Base-by-base conservation (phyloP, 2,113 vertebrate genomes). In the Festucalex cinctus region DNA sequence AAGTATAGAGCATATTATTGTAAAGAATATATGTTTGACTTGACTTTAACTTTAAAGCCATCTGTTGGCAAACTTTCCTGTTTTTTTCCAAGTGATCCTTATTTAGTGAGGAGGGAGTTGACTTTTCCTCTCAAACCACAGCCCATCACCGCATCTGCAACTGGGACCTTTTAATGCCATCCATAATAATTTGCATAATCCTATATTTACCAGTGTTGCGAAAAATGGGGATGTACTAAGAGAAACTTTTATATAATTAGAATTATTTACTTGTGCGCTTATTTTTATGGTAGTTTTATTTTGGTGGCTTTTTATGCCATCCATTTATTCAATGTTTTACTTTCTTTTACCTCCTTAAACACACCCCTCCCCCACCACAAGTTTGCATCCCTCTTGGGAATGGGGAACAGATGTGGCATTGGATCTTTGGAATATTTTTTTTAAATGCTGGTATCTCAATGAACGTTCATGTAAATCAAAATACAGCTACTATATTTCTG, bases 341-440 rank as follows among this genome's bases (percentile, higher is more conserved):
- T 41, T 76, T 59, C 37, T 66, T 14, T 44, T 53, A 57, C 43
- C 63, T 39, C 57, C 57, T 44, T 56, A 10, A 6, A 68, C 28
- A 20, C 43, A 46, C 43, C 43, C 14, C 43, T 46, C 56, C 36
- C 62, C 32, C 61, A 22, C n/a, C 46, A 22, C 19, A 2, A 19
- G 71, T 51, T 63, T 43, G 62, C 13, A 54, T 69, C 71, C 64
- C 77, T 57, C 75, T 58, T 53, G 14, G 64, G 77, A 86, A 86
- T 83, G 73, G 57, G 22, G 83, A 81, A 75, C 82, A 88, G 85
- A 87, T 88, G 88, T 88, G 70, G 32, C 24, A n/a, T 41, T 41
- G 10, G 39, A 12, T 22, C 44, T 46, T 46, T 46, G n/a, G 48
- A 3, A 20, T 10, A 7, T 22, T 51, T 22, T 17, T 32, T 32